phyloP scores from a whole-genome alignment of 2,888 invertebrate species.

The Athalia rosae region DNA sequence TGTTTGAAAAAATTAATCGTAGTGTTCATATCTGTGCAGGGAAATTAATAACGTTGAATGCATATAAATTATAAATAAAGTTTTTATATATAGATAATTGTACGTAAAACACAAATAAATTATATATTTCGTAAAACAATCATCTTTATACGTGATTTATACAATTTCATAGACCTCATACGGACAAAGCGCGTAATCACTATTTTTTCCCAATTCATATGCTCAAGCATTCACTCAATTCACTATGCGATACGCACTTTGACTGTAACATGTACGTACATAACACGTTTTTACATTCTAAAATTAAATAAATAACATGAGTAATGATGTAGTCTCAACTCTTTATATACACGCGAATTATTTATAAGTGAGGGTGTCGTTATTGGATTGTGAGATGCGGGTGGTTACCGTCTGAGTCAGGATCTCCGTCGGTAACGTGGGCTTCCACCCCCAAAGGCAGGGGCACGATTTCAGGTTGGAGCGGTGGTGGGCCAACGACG shows the following conservation, averaged over 20 bases:
- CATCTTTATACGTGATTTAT: slow-evolving; percentile 19
- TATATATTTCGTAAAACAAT: slow-evolving; percentile 17
- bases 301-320: slow-evolving; percentile 48
- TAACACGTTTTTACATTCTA: slow-evolving; percentile 51
- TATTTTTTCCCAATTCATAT: too few species aligned
- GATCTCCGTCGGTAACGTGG: slow-evolving; percentile 62
- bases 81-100: slow-evolving; percentile 3
- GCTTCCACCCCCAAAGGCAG: slow-evolving; percentile 54
- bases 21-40: neutral
- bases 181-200: slow-evolving; percentile 7
- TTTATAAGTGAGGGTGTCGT: slow-evolving; percentile 46
- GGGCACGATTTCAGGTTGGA: slow-evolving; percentile 66
- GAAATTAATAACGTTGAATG: neutral
- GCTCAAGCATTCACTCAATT: neutral
- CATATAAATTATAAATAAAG: slow-evolving; percentile 1
- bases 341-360: slow-evolving; percentile 42
- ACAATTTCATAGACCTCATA: slow-evolving; percentile 33
- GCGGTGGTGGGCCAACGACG: slow-evolving; percentile 63
- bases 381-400: slow-evolving; percentile 55
- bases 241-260: neutral
- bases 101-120: slow-evolving; percentile 2
- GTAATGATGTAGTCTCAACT: slow-evolving; percentile 35
- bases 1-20: neutral
- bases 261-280: neutral
- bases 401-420: slow-evolving; percentile 72